phyloP scores from a whole-genome alignment of 2,888 invertebrate species.

The Tribolium freemani region DNA sequence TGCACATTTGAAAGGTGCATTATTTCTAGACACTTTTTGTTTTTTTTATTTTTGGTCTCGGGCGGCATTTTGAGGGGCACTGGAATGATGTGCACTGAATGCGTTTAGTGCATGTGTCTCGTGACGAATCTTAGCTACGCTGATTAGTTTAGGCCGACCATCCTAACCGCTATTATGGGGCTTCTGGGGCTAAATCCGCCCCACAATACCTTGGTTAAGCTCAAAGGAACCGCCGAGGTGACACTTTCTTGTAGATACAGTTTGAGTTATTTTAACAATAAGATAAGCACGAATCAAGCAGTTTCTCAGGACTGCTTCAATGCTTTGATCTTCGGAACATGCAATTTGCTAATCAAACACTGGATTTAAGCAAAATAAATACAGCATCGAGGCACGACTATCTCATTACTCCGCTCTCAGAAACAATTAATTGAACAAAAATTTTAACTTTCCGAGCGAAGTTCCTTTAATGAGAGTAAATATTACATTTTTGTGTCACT shows the following conservation, averaged over 20 bases:
- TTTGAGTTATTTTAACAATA: constrained; percentile 18
- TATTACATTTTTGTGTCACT: too few relatives aligned
- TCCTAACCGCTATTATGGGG: constrained; percentile 37
- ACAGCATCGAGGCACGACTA: background rate
- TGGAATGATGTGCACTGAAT: constrained; percentile 40
- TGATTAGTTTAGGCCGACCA: constrained; percentile 48
- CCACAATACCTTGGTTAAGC: constrained; percentile 46
- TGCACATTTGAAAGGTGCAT: too few relatives aligned
- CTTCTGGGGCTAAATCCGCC: constrained; percentile 48
- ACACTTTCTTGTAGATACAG: constrained; percentile 37
- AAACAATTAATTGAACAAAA: too few relatives aligned
- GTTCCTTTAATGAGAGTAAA: too few relatives aligned
- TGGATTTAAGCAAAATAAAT: background rate
- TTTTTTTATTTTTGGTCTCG: too few relatives aligned
- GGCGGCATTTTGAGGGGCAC: constrained; percentile 42
- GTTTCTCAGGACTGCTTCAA: background rate
- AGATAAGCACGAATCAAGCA: background rate
- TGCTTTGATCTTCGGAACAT: constrained; percentile 13
- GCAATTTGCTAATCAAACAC: background rate
- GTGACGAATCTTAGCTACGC: constrained; percentile 53
- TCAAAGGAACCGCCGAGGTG: constrained; percentile 49
- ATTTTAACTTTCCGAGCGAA: too few relatives aligned
- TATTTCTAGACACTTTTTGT: too few relatives aligned
- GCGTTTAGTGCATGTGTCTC: constrained; percentile 40
- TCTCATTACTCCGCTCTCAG: too few relatives aligned